A percentile compares a stretch with the other conserved stretches of the same genome.
phyloP scores from a whole-genome alignment of 2,797 vertebrate species.

The Geotrypetes seraphini region DNA sequence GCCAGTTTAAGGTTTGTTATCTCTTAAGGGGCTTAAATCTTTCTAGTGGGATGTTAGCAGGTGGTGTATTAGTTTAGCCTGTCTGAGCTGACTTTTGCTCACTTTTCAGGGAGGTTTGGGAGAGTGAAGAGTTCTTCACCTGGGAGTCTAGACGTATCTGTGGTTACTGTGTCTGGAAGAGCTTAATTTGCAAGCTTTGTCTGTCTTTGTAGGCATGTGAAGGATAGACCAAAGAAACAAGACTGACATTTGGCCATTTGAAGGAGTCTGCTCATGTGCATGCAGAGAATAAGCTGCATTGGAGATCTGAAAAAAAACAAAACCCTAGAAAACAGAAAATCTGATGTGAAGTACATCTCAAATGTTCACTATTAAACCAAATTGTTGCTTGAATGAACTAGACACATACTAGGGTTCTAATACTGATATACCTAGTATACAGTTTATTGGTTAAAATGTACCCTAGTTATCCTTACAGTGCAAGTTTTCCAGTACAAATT shows the following conservation, averaged over 20 bases:
- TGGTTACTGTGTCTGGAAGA: slow-evolving; percentile 19
- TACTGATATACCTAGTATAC: too few species aligned
- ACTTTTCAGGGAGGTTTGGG: slow-evolving; percentile 51
- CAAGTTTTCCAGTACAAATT: too few species aligned
- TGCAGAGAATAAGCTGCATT: background rate
- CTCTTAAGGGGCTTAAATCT: slow-evolving; percentile 18
- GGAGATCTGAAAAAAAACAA: too few species aligned
- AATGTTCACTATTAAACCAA: too few species aligned
- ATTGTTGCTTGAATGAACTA: too few species aligned
- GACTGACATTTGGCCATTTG: slow-evolving; percentile 16
- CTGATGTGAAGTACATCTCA: background rate
- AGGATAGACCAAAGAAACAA: slow-evolving; percentile 9
- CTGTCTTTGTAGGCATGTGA: slow-evolving; percentile 37
- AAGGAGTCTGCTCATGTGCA: slow-evolving; percentile 19
- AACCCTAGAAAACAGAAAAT: too few species aligned
- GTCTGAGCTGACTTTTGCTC: slow-evolving; percentile 55
- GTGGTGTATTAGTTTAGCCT: slow-evolving; percentile 47
- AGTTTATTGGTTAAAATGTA: too few species aligned
- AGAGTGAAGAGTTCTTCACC: slow-evolving; percentile 50
- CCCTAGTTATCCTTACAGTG: too few species aligned
- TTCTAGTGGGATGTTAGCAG: slow-evolving; percentile 51
- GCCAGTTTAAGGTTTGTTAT: background rate
- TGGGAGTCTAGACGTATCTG: slow-evolving; percentile 58
- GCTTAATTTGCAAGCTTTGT: slow-evolving; percentile 45
- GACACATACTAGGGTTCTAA: too few species aligned